Evolutionary conservation across 2,888 invertebrate genomes (phyloP).

Genomic region (Drosophila maculinotata): DNA sequence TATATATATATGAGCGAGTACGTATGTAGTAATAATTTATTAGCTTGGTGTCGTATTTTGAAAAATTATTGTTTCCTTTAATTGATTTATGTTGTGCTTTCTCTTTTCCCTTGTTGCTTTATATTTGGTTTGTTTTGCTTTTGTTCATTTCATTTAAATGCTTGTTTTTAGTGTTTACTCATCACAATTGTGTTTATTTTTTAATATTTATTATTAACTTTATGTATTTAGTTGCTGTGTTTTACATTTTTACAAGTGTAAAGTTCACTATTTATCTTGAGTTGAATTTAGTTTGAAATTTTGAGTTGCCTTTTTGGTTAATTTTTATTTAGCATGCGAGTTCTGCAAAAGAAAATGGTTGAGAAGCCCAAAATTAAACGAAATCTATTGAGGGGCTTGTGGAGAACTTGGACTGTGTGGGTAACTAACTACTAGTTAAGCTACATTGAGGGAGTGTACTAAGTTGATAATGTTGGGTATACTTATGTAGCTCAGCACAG

Average conservation of each 20-base stretch:
- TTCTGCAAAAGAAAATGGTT: slow-evolving; percentile 78
- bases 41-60: slow-evolving; percentile 27
- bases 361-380: slow-evolving; percentile 76
- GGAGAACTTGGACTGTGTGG: slow-evolving; percentile 8
- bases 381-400: slow-evolving; percentile 61
- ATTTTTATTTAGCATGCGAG: slow-evolving; percentile 72
- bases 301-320: slow-evolving; percentile 58
- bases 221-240: slow-evolving; percentile 45
- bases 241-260: slow-evolving; percentile 54
- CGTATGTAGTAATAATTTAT: slow-evolving; percentile 32
- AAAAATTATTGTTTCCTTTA: slow-evolving; percentile 77
- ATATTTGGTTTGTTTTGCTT: slow-evolving; percentile 29
- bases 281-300: slow-evolving; percentile 63
- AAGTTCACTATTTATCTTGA: slow-evolving; percentile 61
- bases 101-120: slow-evolving; percentile 43
- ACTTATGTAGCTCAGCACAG: slow-evolving; percentile 32
- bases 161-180: slow-evolving; percentile 56
- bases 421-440: background rate
- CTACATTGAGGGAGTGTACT: slow-evolving; percentile 17
- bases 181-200: slow-evolving; percentile 63
- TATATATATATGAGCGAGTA: slow-evolving; percentile 7
- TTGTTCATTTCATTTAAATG: slow-evolving; percentile 31
- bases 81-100: slow-evolving; percentile 65
- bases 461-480: background rate
- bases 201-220: slow-evolving; percentile 29